Conservation (phyloP, 2,113 vertebrate genomes). For the Leucopsar rothschildi region DNA sequence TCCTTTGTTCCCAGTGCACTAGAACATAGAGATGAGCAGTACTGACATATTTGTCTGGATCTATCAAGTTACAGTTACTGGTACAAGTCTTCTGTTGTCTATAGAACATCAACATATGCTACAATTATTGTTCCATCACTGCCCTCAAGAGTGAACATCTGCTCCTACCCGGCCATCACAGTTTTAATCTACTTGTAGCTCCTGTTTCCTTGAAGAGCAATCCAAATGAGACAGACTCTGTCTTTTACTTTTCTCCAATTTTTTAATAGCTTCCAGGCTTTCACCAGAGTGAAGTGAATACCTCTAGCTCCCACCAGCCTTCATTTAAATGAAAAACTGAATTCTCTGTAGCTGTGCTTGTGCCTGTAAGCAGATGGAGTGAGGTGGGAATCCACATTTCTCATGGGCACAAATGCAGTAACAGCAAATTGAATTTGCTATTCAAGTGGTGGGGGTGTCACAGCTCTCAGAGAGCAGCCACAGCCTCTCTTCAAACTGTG, state of each 20-base stretch:
- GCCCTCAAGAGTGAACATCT: conserved; percentile 38
- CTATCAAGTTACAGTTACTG: not conserved
- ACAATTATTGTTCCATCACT: conserved; percentile 28
- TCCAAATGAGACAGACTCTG: not conserved
- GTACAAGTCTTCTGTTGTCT: conserved; percentile 13
- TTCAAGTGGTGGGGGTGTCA: not conserved
- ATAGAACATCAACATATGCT: not conserved
- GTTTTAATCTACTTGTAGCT: conserved; percentile 22
- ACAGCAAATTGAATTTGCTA: conserved; percentile 22
- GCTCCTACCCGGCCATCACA: not conserved
- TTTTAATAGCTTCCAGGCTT: conserved; percentile 31
- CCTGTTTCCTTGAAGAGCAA: conserved; percentile 19
- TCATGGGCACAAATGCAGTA: not conserved
- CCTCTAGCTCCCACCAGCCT: not conserved
- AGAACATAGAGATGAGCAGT: not conserved
- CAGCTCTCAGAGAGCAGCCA: not conserved
- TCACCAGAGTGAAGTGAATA: not conserved
- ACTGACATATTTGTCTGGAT: not conserved
- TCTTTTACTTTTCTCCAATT: not conserved
- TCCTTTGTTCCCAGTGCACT: not conserved
- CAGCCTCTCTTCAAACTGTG: not conserved
- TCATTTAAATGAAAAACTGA: conserved; percentile 27
- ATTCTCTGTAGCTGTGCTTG: not conserved
- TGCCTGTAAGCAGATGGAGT: conserved; percentile 28
- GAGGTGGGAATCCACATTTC: conserved; percentile 25